Evolutionary conservation across 2,888 invertebrate genomes (phyloP).

Genomic region (Eupithecia insigniata): DNA sequence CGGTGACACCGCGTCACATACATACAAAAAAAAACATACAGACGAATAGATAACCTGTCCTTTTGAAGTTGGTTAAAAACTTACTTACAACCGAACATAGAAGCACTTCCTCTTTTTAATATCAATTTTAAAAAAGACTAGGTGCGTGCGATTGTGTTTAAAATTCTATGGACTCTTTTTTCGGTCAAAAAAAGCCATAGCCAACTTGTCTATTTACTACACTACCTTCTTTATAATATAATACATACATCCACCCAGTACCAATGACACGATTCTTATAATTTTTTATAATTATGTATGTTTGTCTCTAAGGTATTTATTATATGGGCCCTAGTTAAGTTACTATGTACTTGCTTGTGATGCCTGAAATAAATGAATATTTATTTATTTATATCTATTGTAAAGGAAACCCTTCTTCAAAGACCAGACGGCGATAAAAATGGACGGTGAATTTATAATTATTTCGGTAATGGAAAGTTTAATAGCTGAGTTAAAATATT

Average conservation of each 20-base stretch:
- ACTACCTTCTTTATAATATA: too few relatives aligned
- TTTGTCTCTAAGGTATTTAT: too few relatives aligned
- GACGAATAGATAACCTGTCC: too few relatives aligned
- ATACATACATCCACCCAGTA: too few relatives aligned
- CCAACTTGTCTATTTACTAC: neutral
- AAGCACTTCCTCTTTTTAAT: neutral
- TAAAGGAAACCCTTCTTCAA: neutral
- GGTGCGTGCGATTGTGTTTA: neutral
- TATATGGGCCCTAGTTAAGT: too few relatives aligned
- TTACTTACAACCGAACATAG: neutral
- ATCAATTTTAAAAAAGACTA: neutral
- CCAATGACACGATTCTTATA: too few relatives aligned
- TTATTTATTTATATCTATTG: neutral
- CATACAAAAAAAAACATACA: too few relatives aligned
- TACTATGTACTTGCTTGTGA: too few relatives aligned
- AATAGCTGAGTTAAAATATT: constrained; percentile 4
- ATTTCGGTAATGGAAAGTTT: neutral
- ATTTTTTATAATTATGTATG: too few relatives aligned
- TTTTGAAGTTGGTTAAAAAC: too few relatives aligned
- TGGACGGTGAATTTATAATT: neutral
- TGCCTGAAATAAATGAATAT: too few relatives aligned
- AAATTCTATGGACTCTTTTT: neutral
- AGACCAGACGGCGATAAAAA: neutral
- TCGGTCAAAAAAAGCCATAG: neutral
- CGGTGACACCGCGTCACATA: too few relatives aligned